These are phyloP conservation scores for Cecropterus lyciades DNA, from an alignment of 1,140 invertebrate species.

Conservation along the genomic window DNA sequence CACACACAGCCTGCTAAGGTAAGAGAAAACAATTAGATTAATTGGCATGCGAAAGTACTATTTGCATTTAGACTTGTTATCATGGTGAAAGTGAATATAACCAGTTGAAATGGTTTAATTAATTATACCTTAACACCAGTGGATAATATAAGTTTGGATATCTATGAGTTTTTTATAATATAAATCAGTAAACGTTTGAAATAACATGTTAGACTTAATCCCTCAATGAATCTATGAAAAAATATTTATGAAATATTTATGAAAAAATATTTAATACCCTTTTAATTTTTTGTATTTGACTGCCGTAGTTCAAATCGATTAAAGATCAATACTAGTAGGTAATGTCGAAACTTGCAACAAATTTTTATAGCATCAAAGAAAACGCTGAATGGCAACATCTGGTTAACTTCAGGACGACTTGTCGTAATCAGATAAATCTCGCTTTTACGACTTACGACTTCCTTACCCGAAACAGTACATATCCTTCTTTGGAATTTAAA, in stretches of 20 bases:
- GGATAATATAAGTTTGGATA: no score
- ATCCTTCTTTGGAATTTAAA: conserved; percentile 57
- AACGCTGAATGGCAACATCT: conserved; percentile 49
- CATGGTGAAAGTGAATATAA: not conserved
- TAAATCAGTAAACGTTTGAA: no score
- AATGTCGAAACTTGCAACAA: not conserved
- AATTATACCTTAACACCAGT: no score
- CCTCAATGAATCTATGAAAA: no score
- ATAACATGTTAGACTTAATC: no score
- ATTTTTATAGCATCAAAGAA: conserved; percentile 58
- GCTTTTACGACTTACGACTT: conserved; percentile 56
- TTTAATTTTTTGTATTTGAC: not conserved
- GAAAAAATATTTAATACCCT: no score
- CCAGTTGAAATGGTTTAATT: no score
- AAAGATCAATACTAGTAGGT: not conserved
- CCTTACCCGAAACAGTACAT: conserved; percentile 52
- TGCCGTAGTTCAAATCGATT: not conserved
- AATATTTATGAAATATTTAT: no score
- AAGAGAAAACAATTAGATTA: conserved; percentile 3
- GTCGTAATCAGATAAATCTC: conserved; percentile 69
- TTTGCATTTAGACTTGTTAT: conserved; percentile 4
- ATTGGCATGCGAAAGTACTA: not conserved
- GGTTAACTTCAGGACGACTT: conserved; percentile 61
- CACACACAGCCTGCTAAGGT: not conserved
- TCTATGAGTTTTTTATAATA: no score